Evolutionary conservation across 2,797 vertebrate genomes (phyloP), one percentile per base, ranked within the genome.

Genomic region (Pseudotriccus pelzelni): DNA sequence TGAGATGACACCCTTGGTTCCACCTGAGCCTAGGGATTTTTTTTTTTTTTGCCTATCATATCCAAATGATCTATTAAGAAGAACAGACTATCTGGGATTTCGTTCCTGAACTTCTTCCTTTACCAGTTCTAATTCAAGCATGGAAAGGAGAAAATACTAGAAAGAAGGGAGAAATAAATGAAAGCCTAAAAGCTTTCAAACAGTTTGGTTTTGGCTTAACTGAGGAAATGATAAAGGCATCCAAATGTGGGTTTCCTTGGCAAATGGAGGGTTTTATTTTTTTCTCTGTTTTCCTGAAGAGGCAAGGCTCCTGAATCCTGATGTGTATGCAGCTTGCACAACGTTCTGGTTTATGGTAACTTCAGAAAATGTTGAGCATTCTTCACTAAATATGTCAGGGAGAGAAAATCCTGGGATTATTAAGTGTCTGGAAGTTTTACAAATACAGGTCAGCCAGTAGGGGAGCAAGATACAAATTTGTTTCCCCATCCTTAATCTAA

Each of bases 121-220:
- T 34, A 76, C 17, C 43, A 67, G 85, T 78, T 95, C 93, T 86
- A 95, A 96, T 91, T 94, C 96, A 96, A 87, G 89, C 92, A 76
- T 13, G 59, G 93, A 87, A 94, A 97, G 93, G 59, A 84, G 47
- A 91, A 95, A 91, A 82, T 69, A 91, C 44, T 68, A 90, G 92
- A 93, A 94, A 97, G 89, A 94, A 75, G 81, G 68, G 59, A 73
- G 93, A 92, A 92, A 75, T 79, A 95, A 92, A 94, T 32, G 84
- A 84, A 93, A 95, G 83, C 74, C 64, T 91, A 75, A 77, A 81
- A 89, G 79, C 49, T 93, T 93, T 76, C 72, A 52, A 91, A 78
- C 27, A 70, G 50, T 64, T 89, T 81, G 84, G 80, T 60, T 91
- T 88, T 89, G 88, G 89, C 80, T 92, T 77, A 78, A 78, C 53